Evolutionary conservation across 1,140 invertebrate genomes (phyloP), one percentile per base, ranked within the genome.

Genomic region (Habropoda laboriosa): DNA sequence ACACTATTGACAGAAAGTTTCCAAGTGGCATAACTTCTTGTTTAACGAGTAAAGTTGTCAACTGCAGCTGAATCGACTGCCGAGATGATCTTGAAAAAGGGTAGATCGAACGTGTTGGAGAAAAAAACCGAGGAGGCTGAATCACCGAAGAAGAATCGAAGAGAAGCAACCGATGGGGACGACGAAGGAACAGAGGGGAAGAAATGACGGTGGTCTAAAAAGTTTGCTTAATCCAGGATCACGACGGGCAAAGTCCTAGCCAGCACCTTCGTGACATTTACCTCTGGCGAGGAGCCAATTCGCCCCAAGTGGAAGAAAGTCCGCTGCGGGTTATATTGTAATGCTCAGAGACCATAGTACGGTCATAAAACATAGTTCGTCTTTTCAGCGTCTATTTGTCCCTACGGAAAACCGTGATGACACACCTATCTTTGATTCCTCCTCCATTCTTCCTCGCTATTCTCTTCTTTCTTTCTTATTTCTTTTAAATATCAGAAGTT

Each of bases 211-310:
- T 21, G 53, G 55, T 75, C 60, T 51, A 66, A 66, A 75, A 75
- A 66, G 47, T 75, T 77, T 68, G 64, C 45, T 77, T 77, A 77
- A 77, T 76, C 51, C 73, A 16, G 51, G 73, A 76, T 77, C 74
- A 42, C 27, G 42, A 18, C 30, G 30, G 35, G 12, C 18, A 32
- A 66, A 66, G 21, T 63, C 35, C 61, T 49, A 3, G 30, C n/a
- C 45, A 1, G 21, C 73, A 76, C 63, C 73, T 67, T 35, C 49
- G 51, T 55, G 63, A 67, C 73, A 76, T 64, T 30, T 27, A 32
- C 13, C 51, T 57, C 35, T 76, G 73, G 73, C 63, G 8, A 10
- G n/a, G 13, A 24, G 51, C 73, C 73, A 76, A 76, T 76, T 16
- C 24, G 38, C 38, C n/a, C 3, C 10, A 1, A 16, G 24, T 49